Percentiles rank a stretch among this genome's conserved stretches.
Conservation (phyloP, 2,888 invertebrate genomes). For the Diplolepis rosae region DNA sequence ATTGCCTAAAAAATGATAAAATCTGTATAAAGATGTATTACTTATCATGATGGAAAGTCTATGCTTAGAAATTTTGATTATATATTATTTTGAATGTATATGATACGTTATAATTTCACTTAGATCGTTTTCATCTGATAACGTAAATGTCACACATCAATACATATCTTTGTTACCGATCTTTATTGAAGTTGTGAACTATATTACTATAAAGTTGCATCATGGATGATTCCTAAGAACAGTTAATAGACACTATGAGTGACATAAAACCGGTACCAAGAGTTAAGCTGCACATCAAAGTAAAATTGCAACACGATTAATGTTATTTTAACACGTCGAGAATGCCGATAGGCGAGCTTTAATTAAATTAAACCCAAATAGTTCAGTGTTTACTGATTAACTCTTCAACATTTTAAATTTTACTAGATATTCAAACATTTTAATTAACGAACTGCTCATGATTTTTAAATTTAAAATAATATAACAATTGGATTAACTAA, state of each 20-base stretch:
- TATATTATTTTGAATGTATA: neutral
- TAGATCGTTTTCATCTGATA: neutral
- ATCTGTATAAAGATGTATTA: neutral
- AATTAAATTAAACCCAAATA: neutral
- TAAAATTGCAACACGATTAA: constrained; percentile 2
- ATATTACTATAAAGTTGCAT: constrained; percentile 8
- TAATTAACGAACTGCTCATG: too few species aligned
- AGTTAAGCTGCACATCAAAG: neutral
- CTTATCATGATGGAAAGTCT: neutral
- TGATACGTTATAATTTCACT: neutral
- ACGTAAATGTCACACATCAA: constrained; percentile 11
- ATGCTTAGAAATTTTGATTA: too few species aligned
- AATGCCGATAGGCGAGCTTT: neutral
- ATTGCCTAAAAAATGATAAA: neutral
- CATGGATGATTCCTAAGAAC: constrained; percentile 4
- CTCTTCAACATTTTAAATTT: too few species aligned
- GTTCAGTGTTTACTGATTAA: too few species aligned
- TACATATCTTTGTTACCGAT: constrained; percentile 8
- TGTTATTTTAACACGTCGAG: neutral
- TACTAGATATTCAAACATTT: too few species aligned
- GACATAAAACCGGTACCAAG: neutral
- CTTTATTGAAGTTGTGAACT: neutral
- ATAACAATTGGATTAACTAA: too few species aligned
- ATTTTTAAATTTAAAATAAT: too few species aligned
- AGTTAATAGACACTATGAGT: constrained; percentile 13